phyloP scores from a whole-genome alignment of 2,113 vertebrate genomes.

The Siphamia tubifer region DNA sequence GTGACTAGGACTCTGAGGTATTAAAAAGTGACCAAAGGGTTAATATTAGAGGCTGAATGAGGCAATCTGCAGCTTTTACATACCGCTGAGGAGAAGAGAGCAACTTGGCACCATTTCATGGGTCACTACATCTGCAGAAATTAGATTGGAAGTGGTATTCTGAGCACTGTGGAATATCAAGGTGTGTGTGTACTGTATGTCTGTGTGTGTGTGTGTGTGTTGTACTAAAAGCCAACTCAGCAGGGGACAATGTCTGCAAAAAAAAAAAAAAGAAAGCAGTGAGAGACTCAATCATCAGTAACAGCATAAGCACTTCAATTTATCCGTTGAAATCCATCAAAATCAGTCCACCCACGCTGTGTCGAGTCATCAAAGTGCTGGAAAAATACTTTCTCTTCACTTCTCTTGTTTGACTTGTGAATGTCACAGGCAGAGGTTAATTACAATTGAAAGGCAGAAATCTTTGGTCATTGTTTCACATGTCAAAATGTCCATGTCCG shows the following conservation, averaged over 20 bases:
- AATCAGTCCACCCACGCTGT: not conserved
- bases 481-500: not conserved
- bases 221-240: constrained; percentile 41
- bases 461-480: not conserved
- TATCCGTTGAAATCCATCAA: constrained; percentile 45
- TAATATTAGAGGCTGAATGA: constrained; percentile 72
- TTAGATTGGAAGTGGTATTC: constrained; percentile 71
- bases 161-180: constrained; percentile 50
- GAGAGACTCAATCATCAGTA: constrained; percentile 41
- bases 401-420: not conserved
- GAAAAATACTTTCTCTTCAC: not conserved
- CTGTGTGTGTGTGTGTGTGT: constrained; percentile 11
- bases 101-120: constrained; percentile 75
- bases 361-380: constrained; percentile 32
- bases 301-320: constrained; percentile 51
- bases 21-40: constrained; percentile 56
- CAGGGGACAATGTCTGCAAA: constrained; percentile 42
- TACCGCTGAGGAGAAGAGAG: constrained; percentile 63
- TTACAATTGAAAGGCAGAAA: not conserved
- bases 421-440: constrained; percentile 12
- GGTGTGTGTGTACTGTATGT: constrained; percentile 29
- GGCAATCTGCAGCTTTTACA: constrained; percentile 75
- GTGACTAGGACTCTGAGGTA: constrained; percentile 19
- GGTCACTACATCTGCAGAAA: constrained; percentile 78
- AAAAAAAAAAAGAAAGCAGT: constrained; percentile 8